Conservation (phyloP, 2,113 vertebrate species). For the Salvelinus fontinalis region DNA sequence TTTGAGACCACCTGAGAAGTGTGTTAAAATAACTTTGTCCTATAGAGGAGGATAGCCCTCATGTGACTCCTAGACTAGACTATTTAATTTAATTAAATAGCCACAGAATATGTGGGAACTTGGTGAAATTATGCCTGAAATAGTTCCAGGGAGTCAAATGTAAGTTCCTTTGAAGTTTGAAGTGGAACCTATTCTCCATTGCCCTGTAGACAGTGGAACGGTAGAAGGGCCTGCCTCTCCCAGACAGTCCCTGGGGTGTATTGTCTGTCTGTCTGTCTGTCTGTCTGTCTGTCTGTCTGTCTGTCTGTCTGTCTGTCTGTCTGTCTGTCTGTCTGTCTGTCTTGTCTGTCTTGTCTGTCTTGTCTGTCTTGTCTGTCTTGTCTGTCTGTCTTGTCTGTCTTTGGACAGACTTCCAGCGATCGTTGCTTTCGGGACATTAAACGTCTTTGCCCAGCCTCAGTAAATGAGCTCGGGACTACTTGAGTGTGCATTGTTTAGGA, state of each 20-base stretch:
- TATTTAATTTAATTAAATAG: too few relatives aligned
- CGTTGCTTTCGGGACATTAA: constrained; percentile 65
- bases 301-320: not conserved
- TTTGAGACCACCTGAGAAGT: too few relatives aligned
- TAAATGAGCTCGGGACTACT: constrained; percentile 66
- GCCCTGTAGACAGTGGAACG: not conserved
- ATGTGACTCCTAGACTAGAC: too few relatives aligned
- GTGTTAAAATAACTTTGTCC: too few relatives aligned
- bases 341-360: too few relatives aligned
- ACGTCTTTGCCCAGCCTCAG: constrained; percentile 61
- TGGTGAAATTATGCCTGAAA: too few relatives aligned
- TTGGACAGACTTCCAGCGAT: constrained; percentile 64
- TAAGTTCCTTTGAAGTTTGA: too few relatives aligned
- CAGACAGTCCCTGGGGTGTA: not conserved
- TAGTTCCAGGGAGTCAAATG: too few relatives aligned
- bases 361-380: constrained; percentile 11
- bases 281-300: constrained; percentile 17
- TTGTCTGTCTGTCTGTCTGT: constrained; percentile 3
- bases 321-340: too few relatives aligned
- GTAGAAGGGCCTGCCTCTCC: not conserved
- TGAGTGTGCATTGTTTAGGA: constrained; percentile 66
- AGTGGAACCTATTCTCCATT: too few relatives aligned
- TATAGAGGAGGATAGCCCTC: too few relatives aligned
- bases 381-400: constrained; percentile 23
- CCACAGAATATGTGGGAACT: too few relatives aligned